Conservation (phyloP, 2,888 invertebrate genomes). For the Drosophila rellima region DNA sequence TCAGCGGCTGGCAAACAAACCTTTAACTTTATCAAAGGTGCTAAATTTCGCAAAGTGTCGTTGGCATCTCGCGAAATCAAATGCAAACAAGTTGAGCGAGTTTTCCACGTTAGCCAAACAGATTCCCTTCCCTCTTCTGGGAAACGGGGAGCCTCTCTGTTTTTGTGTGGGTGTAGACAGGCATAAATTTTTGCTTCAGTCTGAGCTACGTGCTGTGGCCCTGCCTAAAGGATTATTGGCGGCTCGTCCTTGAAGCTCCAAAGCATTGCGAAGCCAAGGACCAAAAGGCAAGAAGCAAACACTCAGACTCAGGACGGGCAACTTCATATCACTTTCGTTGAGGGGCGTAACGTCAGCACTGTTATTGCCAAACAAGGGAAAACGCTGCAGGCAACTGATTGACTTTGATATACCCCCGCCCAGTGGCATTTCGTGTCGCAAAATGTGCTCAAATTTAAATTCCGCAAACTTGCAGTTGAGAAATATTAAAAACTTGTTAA, state of each 20-base stretch:
- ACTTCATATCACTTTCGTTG: slow-evolving; percentile 27
- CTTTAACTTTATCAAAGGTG: slow-evolving; percentile 76
- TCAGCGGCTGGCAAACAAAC: slow-evolving; percentile 60
- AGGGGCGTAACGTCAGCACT: slow-evolving; percentile 35
- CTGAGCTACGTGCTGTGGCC: slow-evolving; percentile 64
- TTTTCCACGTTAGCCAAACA: slow-evolving; percentile 41
- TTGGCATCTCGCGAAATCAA: slow-evolving; percentile 68
- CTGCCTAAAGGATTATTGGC: slow-evolving; percentile 72
- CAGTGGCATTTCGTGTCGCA: background rate
- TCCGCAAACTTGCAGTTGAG: background rate
- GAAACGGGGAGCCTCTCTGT: background rate
- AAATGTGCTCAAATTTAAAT: background rate
- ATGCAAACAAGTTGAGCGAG: slow-evolving; percentile 66
- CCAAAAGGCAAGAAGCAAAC: background rate
- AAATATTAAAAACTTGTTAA: background rate
- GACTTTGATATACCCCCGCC: slow-evolving; percentile 36
- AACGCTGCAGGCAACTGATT: slow-evolving; percentile 22
- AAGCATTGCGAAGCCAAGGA: slow-evolving; percentile 19
- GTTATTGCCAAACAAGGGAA: slow-evolving; percentile 41
- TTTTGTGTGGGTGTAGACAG: slow-evolving; percentile 59
- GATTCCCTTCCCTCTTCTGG: slow-evolving; percentile 3
- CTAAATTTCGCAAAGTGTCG: slow-evolving; percentile 73
- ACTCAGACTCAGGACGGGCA: background rate
- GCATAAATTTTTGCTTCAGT: slow-evolving; percentile 62
- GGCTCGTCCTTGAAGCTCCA: slow-evolving; percentile 53